Evolutionary conservation across 2,797 vertebrate genomes (phyloP).

Genomic region (Chloroceryle amazona): DNA sequence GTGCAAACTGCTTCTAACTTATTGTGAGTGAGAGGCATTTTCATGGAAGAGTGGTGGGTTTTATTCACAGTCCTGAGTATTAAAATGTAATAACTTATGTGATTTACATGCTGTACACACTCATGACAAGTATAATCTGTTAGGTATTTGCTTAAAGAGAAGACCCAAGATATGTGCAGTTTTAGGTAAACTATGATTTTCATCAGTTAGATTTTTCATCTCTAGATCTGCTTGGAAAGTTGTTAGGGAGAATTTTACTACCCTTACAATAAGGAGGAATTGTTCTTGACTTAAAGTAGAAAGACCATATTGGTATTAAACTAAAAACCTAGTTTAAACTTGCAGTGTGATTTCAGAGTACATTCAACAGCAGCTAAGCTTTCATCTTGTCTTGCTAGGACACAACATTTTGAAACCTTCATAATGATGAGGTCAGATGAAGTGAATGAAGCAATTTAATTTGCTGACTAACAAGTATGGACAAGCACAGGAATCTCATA

Average conservation of each 20-base stretch:
- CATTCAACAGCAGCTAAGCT: background rate
- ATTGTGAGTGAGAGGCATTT: background rate
- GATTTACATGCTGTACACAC: background rate
- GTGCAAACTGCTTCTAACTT: background rate
- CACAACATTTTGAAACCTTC: background rate
- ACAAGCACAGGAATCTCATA: background rate
- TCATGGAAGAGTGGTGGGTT: background rate
- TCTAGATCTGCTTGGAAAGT: background rate
- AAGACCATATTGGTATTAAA: background rate
- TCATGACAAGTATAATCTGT: background rate
- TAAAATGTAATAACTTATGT: background rate
- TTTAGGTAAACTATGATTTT: background rate
- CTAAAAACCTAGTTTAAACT: background rate
- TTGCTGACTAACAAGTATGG: background rate
- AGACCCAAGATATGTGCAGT: rapidly evolving
- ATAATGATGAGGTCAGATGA: background rate
- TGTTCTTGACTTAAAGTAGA: background rate
- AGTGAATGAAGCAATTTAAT: background rate
- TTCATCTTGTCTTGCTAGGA: background rate
- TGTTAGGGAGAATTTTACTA: background rate
- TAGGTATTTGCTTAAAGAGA: background rate
- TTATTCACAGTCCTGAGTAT: background rate
- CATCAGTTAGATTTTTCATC: background rate
- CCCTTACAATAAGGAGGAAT: background rate
- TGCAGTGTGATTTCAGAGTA: background rate